These are phyloP conservation scores for Loxodonta africana DNA, from an alignment of 2,113 vertebrate genomes.

Conservation along the genomic window DNA sequence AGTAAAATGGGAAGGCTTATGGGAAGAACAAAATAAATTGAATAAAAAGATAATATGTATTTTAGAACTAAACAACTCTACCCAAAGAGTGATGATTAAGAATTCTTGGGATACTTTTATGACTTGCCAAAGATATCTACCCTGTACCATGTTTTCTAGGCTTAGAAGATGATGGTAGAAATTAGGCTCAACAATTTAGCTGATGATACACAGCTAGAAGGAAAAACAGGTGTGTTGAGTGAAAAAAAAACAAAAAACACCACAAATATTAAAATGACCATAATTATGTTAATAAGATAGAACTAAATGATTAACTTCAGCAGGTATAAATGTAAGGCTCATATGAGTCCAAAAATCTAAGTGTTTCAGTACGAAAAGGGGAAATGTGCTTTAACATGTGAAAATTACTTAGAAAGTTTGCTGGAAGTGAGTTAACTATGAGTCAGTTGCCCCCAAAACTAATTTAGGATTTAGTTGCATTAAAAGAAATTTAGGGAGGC, in stretches of 20 bases:
- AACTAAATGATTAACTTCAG: conserved; percentile 30
- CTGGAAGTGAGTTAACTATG: background rate
- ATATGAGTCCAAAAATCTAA: background rate
- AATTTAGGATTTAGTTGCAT: background rate
- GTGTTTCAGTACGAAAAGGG: background rate
- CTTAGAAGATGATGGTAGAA: background rate
- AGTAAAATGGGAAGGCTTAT: background rate
- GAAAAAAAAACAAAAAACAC: background rate
- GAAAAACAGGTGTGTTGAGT: background rate
- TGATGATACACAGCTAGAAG: background rate
- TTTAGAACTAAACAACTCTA: background rate
- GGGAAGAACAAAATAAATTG: background rate
- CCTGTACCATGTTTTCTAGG: background rate
- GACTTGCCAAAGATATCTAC: too few relatives aligned
- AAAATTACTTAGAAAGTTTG: background rate
- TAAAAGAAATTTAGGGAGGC: background rate
- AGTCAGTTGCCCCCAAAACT: background rate
- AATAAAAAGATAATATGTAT: background rate
- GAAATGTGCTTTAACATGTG: background rate
- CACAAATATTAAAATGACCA: background rate
- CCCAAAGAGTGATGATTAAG: background rate
- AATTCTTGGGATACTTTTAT: background rate
- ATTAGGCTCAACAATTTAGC: background rate
- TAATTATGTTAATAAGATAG: background rate
- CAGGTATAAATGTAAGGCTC: conserved; percentile 8